phyloP scores from a whole-genome alignment of 2,797 vertebrate species.

The Lindbergichthys nudifrons region DNA sequence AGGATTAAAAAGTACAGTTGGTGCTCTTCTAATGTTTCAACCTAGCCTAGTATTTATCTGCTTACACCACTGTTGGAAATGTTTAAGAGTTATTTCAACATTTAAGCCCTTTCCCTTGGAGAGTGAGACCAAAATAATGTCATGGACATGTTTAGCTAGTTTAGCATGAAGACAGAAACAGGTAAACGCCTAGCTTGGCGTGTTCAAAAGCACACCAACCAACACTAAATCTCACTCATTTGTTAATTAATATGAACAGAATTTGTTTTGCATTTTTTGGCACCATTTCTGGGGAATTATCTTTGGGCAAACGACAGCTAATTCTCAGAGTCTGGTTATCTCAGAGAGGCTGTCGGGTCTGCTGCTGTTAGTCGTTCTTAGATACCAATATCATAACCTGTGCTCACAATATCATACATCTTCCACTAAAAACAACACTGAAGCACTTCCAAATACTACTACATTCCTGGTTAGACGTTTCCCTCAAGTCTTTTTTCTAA shows the following conservation, averaged over 20 bases:
- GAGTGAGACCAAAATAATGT: background rate
- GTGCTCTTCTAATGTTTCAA: background rate
- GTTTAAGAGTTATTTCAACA: constrained; percentile 18
- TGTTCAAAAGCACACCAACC: background rate
- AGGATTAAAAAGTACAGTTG: background rate
- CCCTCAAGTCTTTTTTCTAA: background rate
- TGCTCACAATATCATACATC: background rate
- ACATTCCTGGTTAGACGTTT: background rate
- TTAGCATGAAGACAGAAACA: background rate
- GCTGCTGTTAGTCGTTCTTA: too few relatives aligned
- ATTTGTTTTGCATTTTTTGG: background rate
- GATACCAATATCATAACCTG: background rate
- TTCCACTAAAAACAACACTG: too few relatives aligned
- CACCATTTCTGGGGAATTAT: background rate
- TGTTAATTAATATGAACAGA: too few relatives aligned
- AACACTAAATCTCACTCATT: background rate
- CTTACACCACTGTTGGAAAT: constrained; percentile 6
- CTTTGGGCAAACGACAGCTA: background rate
- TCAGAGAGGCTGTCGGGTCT: too few relatives aligned
- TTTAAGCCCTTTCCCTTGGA: background rate
- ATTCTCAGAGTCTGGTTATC: too few relatives aligned
- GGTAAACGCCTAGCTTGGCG: background rate
- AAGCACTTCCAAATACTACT: too few relatives aligned
- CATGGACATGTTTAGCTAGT: background rate
- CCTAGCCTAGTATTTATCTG: background rate